A percentile compares a stretch with the other conserved stretches of the same genome.
These are phyloP conservation scores for Triplophysa siluroides DNA, from an alignment of 2,113 vertebrate species.

Conservation along the genomic window DNA sequence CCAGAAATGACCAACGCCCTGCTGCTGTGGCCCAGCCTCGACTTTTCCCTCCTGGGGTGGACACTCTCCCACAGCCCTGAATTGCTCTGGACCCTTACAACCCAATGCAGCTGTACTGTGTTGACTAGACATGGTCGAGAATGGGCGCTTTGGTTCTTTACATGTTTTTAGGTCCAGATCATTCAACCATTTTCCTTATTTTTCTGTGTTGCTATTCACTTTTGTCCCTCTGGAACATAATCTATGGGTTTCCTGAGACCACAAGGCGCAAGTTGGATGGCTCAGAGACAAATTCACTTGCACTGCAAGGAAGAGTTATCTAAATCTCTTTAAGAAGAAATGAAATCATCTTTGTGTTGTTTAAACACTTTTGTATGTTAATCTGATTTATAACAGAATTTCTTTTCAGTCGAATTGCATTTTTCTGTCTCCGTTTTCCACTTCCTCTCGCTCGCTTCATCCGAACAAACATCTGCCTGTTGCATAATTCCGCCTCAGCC, in stretches of 20 bases:
- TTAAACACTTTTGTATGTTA: too few species aligned
- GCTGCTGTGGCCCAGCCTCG: constrained; percentile 3
- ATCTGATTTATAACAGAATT: too few species aligned
- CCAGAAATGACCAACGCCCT: constrained; percentile 1
- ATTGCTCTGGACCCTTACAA: constrained; percentile 1
- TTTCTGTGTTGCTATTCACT: too few species aligned
- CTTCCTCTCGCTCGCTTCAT: neutral
- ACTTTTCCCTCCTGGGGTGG: neutral
- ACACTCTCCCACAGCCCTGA: neutral
- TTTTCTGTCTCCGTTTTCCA: constrained; percentile 11
- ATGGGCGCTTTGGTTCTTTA: neutral
- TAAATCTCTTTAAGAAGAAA: too few species aligned
- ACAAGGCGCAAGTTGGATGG: neutral
- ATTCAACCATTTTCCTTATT: neutral
- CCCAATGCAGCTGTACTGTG: neutral
- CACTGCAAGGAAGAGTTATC: too few species aligned
- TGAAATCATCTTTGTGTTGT: too few species aligned
- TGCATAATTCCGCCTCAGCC: constrained; percentile 67
- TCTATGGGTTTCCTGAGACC: neutral
- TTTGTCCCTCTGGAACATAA: neutral
- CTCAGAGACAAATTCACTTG: too few species aligned
- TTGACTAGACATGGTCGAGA: neutral
- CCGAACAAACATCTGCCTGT: constrained; percentile 73
- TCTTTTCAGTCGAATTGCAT: neutral
- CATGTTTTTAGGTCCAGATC: neutral